Base-by-base conservation (phyloP, 2,797 vertebrate species). In the Pteronotus mesoamericanus region DNA sequence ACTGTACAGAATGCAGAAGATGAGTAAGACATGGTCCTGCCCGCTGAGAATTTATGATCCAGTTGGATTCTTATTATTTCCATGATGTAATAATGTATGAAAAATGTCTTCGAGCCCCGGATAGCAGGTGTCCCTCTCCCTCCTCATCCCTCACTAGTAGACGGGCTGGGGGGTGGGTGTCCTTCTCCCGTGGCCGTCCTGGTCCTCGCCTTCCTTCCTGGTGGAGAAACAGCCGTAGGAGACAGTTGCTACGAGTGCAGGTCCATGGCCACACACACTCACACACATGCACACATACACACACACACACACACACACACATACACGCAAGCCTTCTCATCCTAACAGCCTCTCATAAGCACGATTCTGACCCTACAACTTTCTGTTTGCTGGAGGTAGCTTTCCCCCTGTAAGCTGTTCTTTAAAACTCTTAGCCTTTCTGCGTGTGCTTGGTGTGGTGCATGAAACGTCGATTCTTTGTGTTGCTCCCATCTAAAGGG, bases 401-500 rank as follows among this genome's bases (percentile, higher is more conserved):
- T 91, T 89, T 95, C 95, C 97, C 92, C 92, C 86, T 97, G 90
- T 96, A 89, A 98, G 97, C 94, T 98, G 98, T 96, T 97, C 98
- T 98, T 97, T 90, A 91, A 93, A 95, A 96, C 97, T 97, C 97
- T 95, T 91, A 97, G 97, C 96, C 96, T 97, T 94, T 97, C 96
- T 98, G 97, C 97, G 96, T 98, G 98, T 98, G 97, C 97, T 98
- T 97, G 98, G 98, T 97, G 0, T 97, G 94, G 97, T 97, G 97
- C 98, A 98, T 98, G 98, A 98, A 97, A 98, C 98, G 98, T 98
- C 98, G 96, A 97, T 98, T 98, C 98, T 98, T 84, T 98, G 98
- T 98, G 97, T 97, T 90, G 95, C 96, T 95, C 97, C 96, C 95
- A 74, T 94, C 92, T 91, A 61, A 78, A 95, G 96, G 96, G 97